These are phyloP conservation scores for Manduca sexta DNA, from an alignment of 1,140 invertebrate species.

Conservation along the genomic window DNA sequence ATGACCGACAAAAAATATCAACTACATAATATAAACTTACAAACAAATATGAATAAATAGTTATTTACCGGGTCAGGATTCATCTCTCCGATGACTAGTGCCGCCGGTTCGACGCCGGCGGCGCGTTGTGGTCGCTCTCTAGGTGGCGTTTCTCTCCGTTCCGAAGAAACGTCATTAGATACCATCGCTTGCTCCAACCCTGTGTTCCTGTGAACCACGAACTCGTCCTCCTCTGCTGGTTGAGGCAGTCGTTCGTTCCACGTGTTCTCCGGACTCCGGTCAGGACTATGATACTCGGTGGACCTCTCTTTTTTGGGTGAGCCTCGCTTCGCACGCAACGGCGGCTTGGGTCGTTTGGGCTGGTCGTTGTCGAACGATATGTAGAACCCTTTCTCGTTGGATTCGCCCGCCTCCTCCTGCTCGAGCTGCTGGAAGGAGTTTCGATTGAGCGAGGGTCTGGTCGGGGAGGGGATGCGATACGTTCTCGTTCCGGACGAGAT, in stretches of 20 bases:
- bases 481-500: constrained; percentile 91
- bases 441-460: constrained; percentile 80
- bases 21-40: too few species aligned
- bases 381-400: constrained; percentile 93
- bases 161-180: constrained; percentile 28
- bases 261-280: constrained; percentile 43
- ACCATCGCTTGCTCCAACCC: constrained; percentile 8
- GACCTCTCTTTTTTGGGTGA: constrained; percentile 83
- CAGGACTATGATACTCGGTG: constrained; percentile 52
- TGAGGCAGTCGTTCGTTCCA: constrained; percentile 31
- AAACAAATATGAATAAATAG: too few species aligned
- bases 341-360: constrained; percentile 91
- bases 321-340: constrained; percentile 82
- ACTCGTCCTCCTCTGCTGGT: constrained; percentile 24
- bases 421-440: constrained; percentile 81
- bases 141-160: constrained; percentile 29
- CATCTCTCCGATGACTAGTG: constrained; percentile 56
- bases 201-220: constrained; percentile 27
- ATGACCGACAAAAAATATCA: too few species aligned
- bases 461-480: constrained; percentile 89
- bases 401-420: constrained; percentile 54
- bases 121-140: constrained; percentile 25
- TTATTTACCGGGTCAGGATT: constrained; percentile 56
- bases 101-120: constrained; percentile 40
- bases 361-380: constrained; percentile 92